A percentile compares a stretch with the other conserved stretches of the same genome.
phyloP scores from a whole-genome alignment of 2,888 invertebrate species.

The Cantharis nigra region DNA sequence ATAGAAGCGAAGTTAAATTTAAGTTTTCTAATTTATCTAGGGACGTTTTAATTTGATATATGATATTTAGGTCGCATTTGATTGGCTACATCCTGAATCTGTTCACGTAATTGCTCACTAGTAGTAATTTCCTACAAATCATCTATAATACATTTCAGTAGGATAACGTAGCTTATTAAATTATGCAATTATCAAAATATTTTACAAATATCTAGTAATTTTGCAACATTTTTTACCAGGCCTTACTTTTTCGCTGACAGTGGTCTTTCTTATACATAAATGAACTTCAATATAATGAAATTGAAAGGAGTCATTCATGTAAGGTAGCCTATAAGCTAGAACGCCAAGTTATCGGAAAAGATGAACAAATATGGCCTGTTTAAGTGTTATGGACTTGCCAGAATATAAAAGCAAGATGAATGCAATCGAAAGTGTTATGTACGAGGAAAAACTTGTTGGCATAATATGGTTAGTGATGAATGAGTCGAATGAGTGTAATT shows the following conservation, averaged over 20 bases:
- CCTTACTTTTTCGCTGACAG: neutral
- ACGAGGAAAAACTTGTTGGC: neutral
- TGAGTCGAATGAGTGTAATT: neutral
- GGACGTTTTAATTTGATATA: neutral
- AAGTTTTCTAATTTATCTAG: neutral
- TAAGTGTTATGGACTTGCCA: neutral
- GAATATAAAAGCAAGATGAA: neutral
- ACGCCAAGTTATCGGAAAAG: neutral
- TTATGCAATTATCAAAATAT: too few species aligned
- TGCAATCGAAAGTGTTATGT: neutral
- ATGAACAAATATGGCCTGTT: neutral
- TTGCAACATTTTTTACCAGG: too few species aligned
- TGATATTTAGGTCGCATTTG: neutral
- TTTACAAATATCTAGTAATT: too few species aligned
- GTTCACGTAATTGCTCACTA: neutral
- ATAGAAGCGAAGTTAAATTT: neutral
- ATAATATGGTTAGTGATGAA: neutral
- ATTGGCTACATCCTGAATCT: neutral
- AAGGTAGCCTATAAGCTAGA: neutral
- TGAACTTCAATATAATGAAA: neutral
- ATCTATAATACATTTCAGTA: neutral
- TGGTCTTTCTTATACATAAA: neutral
- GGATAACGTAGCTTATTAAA: neutral
- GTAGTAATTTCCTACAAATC: neutral
- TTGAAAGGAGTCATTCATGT: neutral